Evolutionary conservation across 2,797 vertebrate species (phyloP), one percentile per base, ranked within the genome.

Genomic region (Halcyon chelicuti): DNA sequence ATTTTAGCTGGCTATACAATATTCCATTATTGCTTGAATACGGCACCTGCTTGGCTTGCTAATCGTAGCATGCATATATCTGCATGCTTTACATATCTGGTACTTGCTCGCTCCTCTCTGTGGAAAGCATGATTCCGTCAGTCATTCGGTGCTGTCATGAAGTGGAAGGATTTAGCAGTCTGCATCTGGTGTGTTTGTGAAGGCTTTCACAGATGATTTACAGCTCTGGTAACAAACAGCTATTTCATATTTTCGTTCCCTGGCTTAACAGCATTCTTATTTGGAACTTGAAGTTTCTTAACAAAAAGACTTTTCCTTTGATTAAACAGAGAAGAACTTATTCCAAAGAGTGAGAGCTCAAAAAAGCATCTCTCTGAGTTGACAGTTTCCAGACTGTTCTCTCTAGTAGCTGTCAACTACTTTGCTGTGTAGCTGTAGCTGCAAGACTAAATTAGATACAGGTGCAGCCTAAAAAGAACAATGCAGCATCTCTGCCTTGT

Each of bases 351-450:
- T 37, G 20, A 83, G 55, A 81, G 23, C 79, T 95, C 47, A 70
- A 40, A 93, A 58, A 95, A 86, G 47, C 70, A 84, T 91, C 66
- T 75, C 82, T 91, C 12, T 31, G 54, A 92, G 61, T 14, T 96
- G 94, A 94, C 81, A 90, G 82, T 74, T 93, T 94, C 94, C 96
- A 94, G 89, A 88, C 87, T 94, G 14, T 95, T 96, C 90, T 81
- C 79, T 88, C 46, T 76, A 76, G 85, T 91, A 78, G 82, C 85
- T 94, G 91, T 91, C 94, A 96, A 40, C 79, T 84, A 42, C 70
- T 94, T 91, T 35, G 55, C 79, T 79, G 42, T 62, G 77, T 68
- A 94, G 73, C 66, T 86, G 7, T 96, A 72, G 82, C 85, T 90
- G 81, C 66, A 96, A 73, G 85, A 84, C 82, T 91, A 90, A 88